Percentiles rank a stretch among this genome's conserved stretches.
phyloP scores from a whole-genome alignment of 2,797 vertebrate species.

The Cyprinodon diabolis region DNA sequence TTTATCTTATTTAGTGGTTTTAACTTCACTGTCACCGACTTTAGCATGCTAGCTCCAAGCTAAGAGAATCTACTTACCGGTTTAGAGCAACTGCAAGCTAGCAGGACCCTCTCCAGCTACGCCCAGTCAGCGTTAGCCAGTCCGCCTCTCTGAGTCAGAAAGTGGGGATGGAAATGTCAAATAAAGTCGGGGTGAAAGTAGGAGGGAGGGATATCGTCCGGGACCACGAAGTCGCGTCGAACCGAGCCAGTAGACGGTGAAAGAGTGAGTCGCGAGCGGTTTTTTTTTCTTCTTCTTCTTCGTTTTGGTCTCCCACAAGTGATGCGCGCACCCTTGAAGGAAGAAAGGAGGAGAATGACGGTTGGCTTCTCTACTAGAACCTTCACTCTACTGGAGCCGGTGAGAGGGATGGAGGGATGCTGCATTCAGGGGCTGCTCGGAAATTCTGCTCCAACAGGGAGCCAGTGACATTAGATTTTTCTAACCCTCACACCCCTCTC shows the following conservation, averaged over 20 bases:
- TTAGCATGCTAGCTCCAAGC: slow-evolving; percentile 61
- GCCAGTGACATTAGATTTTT: not conserved
- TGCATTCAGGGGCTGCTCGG: slow-evolving; percentile 44
- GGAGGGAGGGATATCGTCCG: not conserved
- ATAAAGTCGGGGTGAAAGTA: slow-evolving; percentile 15
- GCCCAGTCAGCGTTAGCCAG: slow-evolving; percentile 69
- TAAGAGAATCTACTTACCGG: slow-evolving; percentile 64
- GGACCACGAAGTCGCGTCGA: not conserved
- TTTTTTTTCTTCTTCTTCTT: slow-evolving; percentile 17
- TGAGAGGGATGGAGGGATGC: slow-evolving; percentile 62
- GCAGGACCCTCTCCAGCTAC: slow-evolving; percentile 73
- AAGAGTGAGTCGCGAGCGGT: slow-evolving; percentile 56
- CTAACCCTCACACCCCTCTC: not conserved
- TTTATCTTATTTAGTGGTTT: not conserved
- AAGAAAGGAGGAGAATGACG: slow-evolving; percentile 75
- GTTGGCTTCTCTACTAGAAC: slow-evolving; percentile 39
- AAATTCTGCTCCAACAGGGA: slow-evolving; percentile 13
- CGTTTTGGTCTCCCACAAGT: slow-evolving; percentile 34
- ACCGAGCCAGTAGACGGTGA: slow-evolving; percentile 30
- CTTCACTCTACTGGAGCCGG: slow-evolving; percentile 41
- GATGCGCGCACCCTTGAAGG: slow-evolving; percentile 67
- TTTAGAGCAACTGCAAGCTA: slow-evolving; percentile 45
- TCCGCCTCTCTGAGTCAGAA: slow-evolving; percentile 35
- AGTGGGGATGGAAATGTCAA: slow-evolving; percentile 30
- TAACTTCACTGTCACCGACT: slow-evolving; percentile 15